phyloP scores from a whole-genome alignment of 2,113 vertebrate genomes.

The Dasyurus viverrinus region DNA sequence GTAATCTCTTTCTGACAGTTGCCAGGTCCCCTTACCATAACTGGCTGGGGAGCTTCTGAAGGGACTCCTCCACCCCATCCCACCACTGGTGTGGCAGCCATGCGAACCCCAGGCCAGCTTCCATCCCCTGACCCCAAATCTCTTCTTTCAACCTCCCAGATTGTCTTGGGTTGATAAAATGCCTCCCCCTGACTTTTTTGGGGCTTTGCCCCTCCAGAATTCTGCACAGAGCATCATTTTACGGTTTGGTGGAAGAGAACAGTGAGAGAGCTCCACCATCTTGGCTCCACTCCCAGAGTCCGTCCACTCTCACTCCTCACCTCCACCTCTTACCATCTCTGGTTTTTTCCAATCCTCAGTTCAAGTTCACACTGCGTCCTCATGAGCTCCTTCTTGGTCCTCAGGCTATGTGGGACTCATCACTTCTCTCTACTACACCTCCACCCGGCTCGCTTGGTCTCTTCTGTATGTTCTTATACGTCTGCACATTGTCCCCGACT shows the following conservation, averaged over 20 bases:
- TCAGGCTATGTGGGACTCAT: neutral
- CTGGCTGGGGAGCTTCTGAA: neutral
- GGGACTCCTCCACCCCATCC: no score
- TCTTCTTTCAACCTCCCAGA: no score
- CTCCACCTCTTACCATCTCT: neutral
- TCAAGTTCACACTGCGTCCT: neutral
- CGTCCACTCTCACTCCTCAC: neutral
- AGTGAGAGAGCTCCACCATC: neutral
- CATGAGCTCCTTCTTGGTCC: neutral
- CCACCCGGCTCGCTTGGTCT: neutral
- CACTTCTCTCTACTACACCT: neutral
- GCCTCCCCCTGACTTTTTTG: no score
- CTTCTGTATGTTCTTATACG: neutral
- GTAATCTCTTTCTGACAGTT: neutral
- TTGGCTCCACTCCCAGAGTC: neutral
- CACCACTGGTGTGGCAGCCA: no score
- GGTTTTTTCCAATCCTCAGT: neutral
- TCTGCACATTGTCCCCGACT: neutral
- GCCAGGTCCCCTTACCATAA: neutral
- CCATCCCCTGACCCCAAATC: no score
- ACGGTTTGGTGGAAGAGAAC: no score
- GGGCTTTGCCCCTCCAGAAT: no score
- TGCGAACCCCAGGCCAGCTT: no score
- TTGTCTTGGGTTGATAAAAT: no score
- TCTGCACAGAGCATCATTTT: no score